Base-by-base conservation (phyloP, 2,888 invertebrate genomes). In the Cyclophora punctaria region DNA sequence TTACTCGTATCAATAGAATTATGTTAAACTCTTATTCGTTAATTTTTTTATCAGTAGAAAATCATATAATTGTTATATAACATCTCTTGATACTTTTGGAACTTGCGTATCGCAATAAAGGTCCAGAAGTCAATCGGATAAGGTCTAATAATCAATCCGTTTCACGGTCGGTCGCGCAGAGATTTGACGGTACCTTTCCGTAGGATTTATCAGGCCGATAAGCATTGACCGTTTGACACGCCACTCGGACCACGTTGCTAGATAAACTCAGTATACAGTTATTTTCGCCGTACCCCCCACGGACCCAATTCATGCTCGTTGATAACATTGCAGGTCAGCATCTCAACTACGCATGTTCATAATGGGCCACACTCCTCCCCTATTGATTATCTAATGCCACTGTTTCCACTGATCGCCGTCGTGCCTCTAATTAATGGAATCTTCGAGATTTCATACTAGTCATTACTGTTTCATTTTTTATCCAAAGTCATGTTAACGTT, bases 301-400 rank as follows among this genome's bases (percentile, higher is more conserved):
- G 83, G 73, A 80, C 69, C 73, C 74, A 74, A 71, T 80, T 78
- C 84, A 80, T 85, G 85, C 66, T 58, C 60, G 68, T 58, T 52
- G 81, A 85, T 83, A 83, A 73, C 59, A 53, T 48, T 56, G 56
- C 59, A 68, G 78, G 80, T 80, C 78, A 78, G 58, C 59, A 62
- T 20, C 20, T 20, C 20, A 20, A 20, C 20, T 20, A 20, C 20
- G 20, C 20, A 20, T 20, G 20, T 58, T 63, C 54, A 69, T 74
- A 68, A 67, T 56, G 59, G 59, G 60, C 56, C 65, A 71, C 33
- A 46, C 37, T 4, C 7, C 34, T 34, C 34, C 37, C 3, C 34
- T 41, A 41, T 40, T 47, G 33, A 20, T 5, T 34, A 41, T 7
- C 47, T 4, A 41, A 47, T 47, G 3, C 41, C 34, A 41, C 34